A percentile compares a stretch with the other conserved stretches of the same genome.
These are phyloP conservation scores for Mythimna ferrago DNA, from an alignment of 2,888 invertebrate genomes.

Conservation along the genomic window DNA sequence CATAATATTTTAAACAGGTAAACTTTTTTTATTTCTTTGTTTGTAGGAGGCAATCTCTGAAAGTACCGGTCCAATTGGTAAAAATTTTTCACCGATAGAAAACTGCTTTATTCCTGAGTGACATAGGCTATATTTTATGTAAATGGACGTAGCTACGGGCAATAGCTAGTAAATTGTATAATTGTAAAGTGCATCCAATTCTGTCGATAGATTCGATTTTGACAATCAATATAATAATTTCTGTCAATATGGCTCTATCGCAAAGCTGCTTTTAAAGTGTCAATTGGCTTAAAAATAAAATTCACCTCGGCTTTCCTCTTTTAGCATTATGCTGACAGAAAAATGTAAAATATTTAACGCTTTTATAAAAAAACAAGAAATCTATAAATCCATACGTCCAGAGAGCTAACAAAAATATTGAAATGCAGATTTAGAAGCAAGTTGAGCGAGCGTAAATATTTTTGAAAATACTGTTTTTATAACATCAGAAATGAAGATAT, in stretches of 20 bases:
- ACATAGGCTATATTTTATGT: too few relatives aligned
- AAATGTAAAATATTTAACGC: constrained; percentile 12
- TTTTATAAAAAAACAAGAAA: not conserved
- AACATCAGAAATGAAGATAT: too few relatives aligned
- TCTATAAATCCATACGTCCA: not conserved
- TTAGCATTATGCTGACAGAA: not conserved
- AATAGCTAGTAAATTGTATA: too few relatives aligned
- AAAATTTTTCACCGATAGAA: too few relatives aligned
- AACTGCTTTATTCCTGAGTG: too few relatives aligned
- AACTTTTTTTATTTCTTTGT: too few relatives aligned
- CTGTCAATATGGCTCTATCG: not conserved
- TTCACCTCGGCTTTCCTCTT: constrained; percentile 6
- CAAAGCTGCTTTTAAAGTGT: constrained; percentile 9
- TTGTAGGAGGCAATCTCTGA: too few relatives aligned
- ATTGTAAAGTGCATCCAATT: not conserved
- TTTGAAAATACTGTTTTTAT: too few relatives aligned
- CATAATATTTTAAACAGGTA: too few relatives aligned
- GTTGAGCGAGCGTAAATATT: too few relatives aligned
- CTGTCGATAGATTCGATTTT: not conserved
- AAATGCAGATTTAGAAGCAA: not conserved
- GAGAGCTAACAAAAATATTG: not conserved
- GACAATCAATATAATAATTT: not conserved
- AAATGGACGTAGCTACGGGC: too few relatives aligned
- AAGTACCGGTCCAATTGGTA: too few relatives aligned
- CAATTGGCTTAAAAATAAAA: constrained; percentile 7